Base-by-base conservation (phyloP, 1,140 invertebrate genomes). In the Rhagoletis pomonella region DNA sequence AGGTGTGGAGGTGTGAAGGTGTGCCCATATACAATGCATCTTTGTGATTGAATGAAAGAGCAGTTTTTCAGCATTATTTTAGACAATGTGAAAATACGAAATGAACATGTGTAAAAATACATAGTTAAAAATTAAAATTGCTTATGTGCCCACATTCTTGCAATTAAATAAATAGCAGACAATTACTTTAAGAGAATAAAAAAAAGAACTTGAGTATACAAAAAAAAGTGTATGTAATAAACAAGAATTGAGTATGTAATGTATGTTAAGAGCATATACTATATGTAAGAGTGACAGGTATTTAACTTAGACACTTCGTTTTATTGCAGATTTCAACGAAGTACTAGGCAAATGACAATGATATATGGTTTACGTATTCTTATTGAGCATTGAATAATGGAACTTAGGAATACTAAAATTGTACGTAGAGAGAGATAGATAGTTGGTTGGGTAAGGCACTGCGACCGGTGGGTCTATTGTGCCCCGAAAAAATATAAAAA, bases 81-180 rank as follows among this genome's bases (percentile, higher is more conserved):
- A 19, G 47, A 29, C 69, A 73, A 73, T 44, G 44, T 47, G 47
- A 6, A 55, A 50, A n/a, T 47, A n/a, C 17, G 4, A 73, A 44
- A 0, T 81, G n/a, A 81, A 29, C 50, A 81, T 2, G 42, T 81
- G 73, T 7, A 50, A 55, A 4, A 55, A n/a, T 29, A 29, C 29
- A 29, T 19, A 81, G 9, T 81, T 50, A 50, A 17, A 55, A 50
- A 81, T 81, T 81, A 42, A 81, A 55, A 29, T 81, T 81, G 73
- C 55, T 5, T 73, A 47, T 42, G 67, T 73, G 67, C 67, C 42
- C 42, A 73, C 67, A 73, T 44, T 73, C 42, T 73, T 73, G 14
- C 67, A 44, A 47, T 44, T 73, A 73, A 44, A 73, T 73, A 42
- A 73, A 10, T 55, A 55, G 5, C 17, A 73, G 39, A 73, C 67